Evolutionary conservation across 2,797 vertebrate genomes (phyloP).

Genomic region (Lophius americanus): DNA sequence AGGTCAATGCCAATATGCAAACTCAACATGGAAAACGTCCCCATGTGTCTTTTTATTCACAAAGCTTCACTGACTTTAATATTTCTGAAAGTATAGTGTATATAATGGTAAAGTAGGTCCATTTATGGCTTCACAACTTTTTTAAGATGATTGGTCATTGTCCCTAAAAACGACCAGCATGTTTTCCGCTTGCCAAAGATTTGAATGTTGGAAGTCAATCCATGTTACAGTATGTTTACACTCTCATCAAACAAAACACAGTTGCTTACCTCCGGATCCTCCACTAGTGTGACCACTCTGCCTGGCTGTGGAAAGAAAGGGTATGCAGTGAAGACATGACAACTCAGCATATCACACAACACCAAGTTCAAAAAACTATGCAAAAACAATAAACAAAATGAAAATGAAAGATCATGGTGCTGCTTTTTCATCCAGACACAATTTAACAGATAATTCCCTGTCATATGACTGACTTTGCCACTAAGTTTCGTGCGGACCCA

Average conservation of each 20-base stretch:
- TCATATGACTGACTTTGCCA: too few relatives aligned
- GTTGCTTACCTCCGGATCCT: slow-evolving; percentile 88
- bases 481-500: too few relatives aligned
- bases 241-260: neutral
- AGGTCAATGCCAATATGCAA: too few relatives aligned
- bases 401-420: too few relatives aligned
- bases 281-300: slow-evolving; percentile 92
- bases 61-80: neutral
- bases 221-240: neutral
- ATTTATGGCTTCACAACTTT: neutral
- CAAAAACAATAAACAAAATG: neutral
- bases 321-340: slow-evolving; percentile 13
- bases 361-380: neutral
- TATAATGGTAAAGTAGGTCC: neutral
- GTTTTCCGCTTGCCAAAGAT: neutral
- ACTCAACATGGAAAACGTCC: too few relatives aligned
- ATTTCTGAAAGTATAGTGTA: neutral
- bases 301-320: slow-evolving; percentile 83
- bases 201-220: neutral
- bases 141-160: neutral
- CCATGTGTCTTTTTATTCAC: neutral
- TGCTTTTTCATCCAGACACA: too few relatives aligned
- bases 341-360: neutral
- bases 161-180: neutral
- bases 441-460: too few relatives aligned